Percentiles rank a stretch among this genome's conserved stretches.
Evolutionary conservation across 2,113 vertebrate genomes (phyloP).

Genomic region (Glaucomys volans): DNA sequence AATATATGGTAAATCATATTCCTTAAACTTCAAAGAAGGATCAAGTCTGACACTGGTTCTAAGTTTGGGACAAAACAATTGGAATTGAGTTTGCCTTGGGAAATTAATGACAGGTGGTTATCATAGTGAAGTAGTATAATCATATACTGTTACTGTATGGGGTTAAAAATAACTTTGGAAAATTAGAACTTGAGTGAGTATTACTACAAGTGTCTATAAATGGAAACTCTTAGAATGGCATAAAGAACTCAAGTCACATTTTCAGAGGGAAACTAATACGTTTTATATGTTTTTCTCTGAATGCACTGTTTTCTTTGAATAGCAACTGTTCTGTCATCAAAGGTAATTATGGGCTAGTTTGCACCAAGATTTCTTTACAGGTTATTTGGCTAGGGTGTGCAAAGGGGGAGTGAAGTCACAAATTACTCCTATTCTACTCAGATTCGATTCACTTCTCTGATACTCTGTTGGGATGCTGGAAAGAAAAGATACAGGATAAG

Average conservation of each 20-base stretch:
- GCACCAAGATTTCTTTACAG: background rate
- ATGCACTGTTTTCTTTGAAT: background rate
- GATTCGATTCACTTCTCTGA: background rate
- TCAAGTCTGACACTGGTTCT: conserved; percentile 3
- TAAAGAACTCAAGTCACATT: background rate
- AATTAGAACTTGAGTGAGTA: conserved; percentile 43
- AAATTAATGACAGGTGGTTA: conserved; percentile 15
- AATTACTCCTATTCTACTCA: background rate
- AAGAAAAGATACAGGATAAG: background rate
- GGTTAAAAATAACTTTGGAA: conserved; percentile 42
- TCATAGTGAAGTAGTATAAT: conserved; percentile 31
- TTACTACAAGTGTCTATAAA: conserved; percentile 1
- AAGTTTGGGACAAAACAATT: conserved; percentile 13
- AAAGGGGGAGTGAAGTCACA: background rate
- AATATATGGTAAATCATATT: background rate
- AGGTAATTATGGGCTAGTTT: conserved; percentile 1
- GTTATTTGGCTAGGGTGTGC: background rate
- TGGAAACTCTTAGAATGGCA: conserved; percentile 14
- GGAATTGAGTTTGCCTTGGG: background rate
- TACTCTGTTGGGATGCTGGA: background rate
- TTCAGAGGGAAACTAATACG: background rate
- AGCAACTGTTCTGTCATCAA: background rate
- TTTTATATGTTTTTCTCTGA: background rate
- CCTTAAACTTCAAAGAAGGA: background rate
- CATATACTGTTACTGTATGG: background rate